Evolutionary conservation across 2,797 vertebrate genomes (phyloP).

Genomic region (Mormyrus hasselquistii): DNA sequence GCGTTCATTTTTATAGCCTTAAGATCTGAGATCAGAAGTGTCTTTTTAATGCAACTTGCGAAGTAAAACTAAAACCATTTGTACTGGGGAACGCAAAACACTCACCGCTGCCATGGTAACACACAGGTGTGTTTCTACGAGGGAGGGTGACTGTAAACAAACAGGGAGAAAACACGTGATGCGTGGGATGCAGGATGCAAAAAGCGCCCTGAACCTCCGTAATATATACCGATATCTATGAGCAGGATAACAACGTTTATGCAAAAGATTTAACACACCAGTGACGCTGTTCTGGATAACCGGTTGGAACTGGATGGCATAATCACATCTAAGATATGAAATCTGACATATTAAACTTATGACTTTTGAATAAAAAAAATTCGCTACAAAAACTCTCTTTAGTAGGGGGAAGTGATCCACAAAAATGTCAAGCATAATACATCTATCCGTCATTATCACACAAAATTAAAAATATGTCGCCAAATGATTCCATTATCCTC

Average conservation of each 20-base stretch:
- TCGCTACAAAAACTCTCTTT: neutral
- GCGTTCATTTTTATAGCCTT: neutral
- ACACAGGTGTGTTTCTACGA: constrained; percentile 28
- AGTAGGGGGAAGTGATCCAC: neutral
- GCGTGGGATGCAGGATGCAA: neutral
- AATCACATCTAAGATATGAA: neutral
- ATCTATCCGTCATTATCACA: neutral
- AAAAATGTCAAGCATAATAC: neutral
- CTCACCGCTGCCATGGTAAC: constrained; percentile 70
- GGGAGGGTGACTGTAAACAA: constrained; percentile 39
- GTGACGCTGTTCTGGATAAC: neutral
- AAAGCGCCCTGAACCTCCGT: neutral
- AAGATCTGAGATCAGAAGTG: neutral
- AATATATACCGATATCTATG: neutral
- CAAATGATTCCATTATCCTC: neutral
- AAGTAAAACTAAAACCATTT: neutral
- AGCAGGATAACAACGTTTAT: neutral
- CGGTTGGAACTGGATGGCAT: neutral
- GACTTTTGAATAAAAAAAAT: neutral
- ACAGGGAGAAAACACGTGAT: neutral
- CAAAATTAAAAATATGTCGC: neutral
- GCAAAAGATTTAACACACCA: neutral
- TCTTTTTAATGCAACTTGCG: neutral
- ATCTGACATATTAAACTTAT: neutral
- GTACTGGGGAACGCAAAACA: constrained; percentile 11